Conservation (phyloP, 2,113 vertebrate species). For the Hylia prasina region DNA sequence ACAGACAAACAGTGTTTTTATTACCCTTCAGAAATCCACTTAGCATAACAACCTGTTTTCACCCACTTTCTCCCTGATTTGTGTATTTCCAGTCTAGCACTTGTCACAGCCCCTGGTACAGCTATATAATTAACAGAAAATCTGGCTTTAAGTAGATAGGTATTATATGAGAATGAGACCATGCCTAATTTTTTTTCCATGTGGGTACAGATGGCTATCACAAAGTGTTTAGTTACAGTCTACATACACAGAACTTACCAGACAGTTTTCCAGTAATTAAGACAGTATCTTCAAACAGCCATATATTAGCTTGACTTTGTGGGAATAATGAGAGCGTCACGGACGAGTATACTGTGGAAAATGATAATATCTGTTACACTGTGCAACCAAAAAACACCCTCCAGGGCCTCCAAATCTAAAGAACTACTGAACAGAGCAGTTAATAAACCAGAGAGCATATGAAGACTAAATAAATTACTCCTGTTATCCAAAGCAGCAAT, state of each 20-base stretch:
- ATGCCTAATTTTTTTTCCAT: neutral
- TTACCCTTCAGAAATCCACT: neutral
- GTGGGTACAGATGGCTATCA: neutral
- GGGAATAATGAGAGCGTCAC: slow-evolving; percentile 80
- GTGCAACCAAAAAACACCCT: neutral
- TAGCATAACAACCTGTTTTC: neutral
- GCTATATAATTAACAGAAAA: neutral
- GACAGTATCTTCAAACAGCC: slow-evolving; percentile 88
- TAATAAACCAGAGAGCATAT: neutral
- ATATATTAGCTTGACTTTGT: slow-evolving; percentile 87
- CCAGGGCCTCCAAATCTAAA: neutral
- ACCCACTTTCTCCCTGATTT: neutral
- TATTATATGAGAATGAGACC: neutral
- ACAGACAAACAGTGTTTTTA: neutral
- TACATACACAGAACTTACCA: slow-evolving; percentile 71
- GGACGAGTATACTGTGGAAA: slow-evolving; percentile 84
- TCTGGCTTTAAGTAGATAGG: neutral
- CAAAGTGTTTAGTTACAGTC: neutral
- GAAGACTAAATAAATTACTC: neutral
- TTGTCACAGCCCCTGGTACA: neutral
- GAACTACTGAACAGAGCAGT: neutral
- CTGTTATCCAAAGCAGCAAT: neutral
- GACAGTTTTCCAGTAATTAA: slow-evolving; percentile 86
- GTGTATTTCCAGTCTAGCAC: neutral
- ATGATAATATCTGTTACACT: neutral